phyloP scores from a whole-genome alignment of 2,888 invertebrate species.

The Andricus quercusramuli region DNA sequence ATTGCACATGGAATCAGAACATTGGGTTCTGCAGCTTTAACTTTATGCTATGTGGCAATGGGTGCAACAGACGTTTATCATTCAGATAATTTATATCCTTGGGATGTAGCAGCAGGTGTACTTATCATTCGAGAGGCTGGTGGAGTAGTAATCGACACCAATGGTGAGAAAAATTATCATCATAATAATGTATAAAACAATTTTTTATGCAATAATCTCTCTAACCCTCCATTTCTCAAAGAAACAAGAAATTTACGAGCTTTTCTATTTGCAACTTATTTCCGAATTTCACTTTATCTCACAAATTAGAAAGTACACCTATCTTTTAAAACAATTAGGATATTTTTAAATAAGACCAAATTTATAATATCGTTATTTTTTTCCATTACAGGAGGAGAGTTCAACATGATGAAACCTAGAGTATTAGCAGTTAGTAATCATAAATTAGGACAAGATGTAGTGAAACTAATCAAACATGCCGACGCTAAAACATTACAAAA shows the following conservation, averaged over 20 bases:
- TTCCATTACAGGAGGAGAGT: slow-evolving; percentile 76
- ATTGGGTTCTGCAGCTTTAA: slow-evolving; percentile 87
- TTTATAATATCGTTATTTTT: slow-evolving; percentile 9
- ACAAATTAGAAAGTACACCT: too few species aligned
- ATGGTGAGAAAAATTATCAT: slow-evolving; percentile 76
- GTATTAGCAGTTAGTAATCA: slow-evolving; percentile 80
- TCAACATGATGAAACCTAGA: slow-evolving; percentile 82
- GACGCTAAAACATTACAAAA: slow-evolving; percentile 71
- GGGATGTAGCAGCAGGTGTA: slow-evolving; percentile 90
- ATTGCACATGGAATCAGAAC: slow-evolving; percentile 82
- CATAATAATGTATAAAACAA: not conserved
- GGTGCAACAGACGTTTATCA: slow-evolving; percentile 86
- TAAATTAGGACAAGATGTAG: slow-evolving; percentile 79
- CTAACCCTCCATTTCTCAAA: too few species aligned
- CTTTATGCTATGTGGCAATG: slow-evolving; percentile 86
- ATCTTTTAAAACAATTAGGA: not conserved
- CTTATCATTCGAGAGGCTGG: slow-evolving; percentile 89
- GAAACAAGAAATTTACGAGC: too few species aligned
- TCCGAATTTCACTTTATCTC: too few species aligned
- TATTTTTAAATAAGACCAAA: slow-evolving; percentile 13
- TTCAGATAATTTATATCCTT: slow-evolving; percentile 88
- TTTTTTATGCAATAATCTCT: too few species aligned
- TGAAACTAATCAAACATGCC: slow-evolving; percentile 80
- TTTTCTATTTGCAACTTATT: too few species aligned
- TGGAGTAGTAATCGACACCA: slow-evolving; percentile 85